These are phyloP conservation scores for Lagocephalus sceleratus DNA, from an alignment of 2,797 vertebrate species.

Conservation along the genomic window DNA sequence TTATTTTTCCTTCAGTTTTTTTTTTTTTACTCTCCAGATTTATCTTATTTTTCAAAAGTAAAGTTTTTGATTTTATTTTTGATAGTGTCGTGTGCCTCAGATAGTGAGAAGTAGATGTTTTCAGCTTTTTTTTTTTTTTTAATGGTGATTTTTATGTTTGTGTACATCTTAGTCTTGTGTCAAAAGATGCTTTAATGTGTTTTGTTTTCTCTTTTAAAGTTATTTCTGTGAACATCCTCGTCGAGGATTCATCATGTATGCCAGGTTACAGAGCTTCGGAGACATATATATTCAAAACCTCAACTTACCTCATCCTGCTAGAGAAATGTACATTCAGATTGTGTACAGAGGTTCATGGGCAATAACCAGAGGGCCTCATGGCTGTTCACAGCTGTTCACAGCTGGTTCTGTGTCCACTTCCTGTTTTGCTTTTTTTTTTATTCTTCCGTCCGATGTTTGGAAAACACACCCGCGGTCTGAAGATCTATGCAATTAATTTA, in stretches of 20 bases:
- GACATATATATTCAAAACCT: constrained; percentile 56
- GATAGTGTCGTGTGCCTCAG: constrained; percentile 62
- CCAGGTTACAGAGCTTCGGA: constrained; percentile 19
- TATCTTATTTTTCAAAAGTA: constrained; percentile 62
- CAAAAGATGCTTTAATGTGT: constrained; percentile 53
- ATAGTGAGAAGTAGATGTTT: constrained; percentile 49
- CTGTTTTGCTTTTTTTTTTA: constrained; percentile 21
- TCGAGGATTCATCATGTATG: constrained; percentile 38
- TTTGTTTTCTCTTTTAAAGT: constrained; percentile 20
- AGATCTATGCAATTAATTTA: constrained; percentile 74
- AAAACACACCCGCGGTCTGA: constrained; percentile 57
- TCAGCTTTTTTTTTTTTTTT: constrained; percentile 19
- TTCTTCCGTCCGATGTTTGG: constrained; percentile 56
- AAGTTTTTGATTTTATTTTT: constrained; percentile 72
- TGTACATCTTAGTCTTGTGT: constrained; percentile 39
- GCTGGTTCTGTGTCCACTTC: constrained; percentile 72
- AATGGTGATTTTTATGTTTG: constrained; percentile 44
- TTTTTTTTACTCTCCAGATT: constrained; percentile 54
- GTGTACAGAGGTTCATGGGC: constrained; percentile 43
- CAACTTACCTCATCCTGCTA: constrained; percentile 66
- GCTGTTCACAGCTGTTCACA: constrained; percentile 72
- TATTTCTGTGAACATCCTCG: constrained; percentile 48
- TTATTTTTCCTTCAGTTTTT: constrained; percentile 40
- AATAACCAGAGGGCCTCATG: constrained; percentile 49
- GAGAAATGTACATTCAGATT: constrained; percentile 58